Conservation (phyloP, 2,113 vertebrate species). For the Spizaetus ornatus region DNA sequence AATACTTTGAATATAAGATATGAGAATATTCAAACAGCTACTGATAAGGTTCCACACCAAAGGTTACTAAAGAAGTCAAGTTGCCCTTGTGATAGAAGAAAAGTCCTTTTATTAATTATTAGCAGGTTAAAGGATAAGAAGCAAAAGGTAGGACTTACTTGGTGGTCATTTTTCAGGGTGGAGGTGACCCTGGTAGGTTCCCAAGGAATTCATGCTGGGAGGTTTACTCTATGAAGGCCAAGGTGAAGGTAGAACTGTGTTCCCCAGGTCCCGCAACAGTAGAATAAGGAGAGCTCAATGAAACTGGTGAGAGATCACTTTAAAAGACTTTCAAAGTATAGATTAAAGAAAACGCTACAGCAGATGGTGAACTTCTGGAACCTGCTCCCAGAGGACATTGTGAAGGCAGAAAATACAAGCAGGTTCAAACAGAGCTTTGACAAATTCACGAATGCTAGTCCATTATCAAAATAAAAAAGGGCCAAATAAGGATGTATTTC, state of each 20-base stretch:
- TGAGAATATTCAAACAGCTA: neutral
- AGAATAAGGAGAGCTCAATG: neutral
- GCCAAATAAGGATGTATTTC: neutral
- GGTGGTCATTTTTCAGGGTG: neutral
- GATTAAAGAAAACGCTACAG: neutral
- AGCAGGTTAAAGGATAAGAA: neutral
- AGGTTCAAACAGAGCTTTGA: neutral
- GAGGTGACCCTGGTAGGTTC: neutral
- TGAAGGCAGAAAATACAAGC: neutral
- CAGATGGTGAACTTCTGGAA: neutral
- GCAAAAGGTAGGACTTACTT: neutral
- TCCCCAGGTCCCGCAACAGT: neutral
- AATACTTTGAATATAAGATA: neutral
- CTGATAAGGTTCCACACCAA: conserved; percentile 3
- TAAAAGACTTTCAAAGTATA: neutral
- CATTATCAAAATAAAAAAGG: neutral
- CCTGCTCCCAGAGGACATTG: neutral
- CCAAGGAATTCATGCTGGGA: neutral
- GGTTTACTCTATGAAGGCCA: neutral
- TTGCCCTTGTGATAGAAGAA: neutral
- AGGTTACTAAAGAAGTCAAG: neutral
- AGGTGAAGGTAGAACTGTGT: neutral
- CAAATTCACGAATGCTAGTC: neutral
- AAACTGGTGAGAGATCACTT: neutral
- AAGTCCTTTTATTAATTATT: conserved; percentile 26